Conservation (phyloP, 2,888 invertebrate species). For the Platynereis dumerilii region DNA sequence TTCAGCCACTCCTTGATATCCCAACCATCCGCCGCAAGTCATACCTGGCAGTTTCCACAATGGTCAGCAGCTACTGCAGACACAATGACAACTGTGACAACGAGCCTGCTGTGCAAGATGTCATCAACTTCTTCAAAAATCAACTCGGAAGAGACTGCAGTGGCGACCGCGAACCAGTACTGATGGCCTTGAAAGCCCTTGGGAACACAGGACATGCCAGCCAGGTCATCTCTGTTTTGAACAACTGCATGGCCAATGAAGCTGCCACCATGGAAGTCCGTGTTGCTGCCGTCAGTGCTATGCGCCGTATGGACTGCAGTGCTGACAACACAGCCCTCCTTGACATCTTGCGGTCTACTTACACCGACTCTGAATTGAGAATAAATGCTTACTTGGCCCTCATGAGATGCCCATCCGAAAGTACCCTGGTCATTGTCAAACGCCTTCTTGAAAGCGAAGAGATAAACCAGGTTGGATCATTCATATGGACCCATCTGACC, state of each 20-base stretch:
- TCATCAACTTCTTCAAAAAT: constrained; percentile 31
- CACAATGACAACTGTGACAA: constrained; percentile 60
- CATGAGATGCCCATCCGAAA: constrained; percentile 86
- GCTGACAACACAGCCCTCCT: constrained; percentile 33
- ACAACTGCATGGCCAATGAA: constrained; percentile 62
- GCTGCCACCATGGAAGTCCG: constrained; percentile 75
- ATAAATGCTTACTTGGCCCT: constrained; percentile 86
- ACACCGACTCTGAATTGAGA: constrained; percentile 81
- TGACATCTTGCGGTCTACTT: constrained; percentile 72
- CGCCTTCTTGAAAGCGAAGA: constrained; percentile 44
- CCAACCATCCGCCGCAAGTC: constrained; percentile 68
- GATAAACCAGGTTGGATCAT: constrained; percentile 77
- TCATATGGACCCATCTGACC: constrained; percentile 92
- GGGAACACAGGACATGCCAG: constrained; percentile 83
- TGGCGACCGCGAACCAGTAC: constrained; percentile 23
- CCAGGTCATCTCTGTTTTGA: constrained; percentile 43
- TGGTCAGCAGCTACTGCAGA: constrained; percentile 76
- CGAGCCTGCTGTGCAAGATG: background rate
- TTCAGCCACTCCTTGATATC: constrained; percentile 34
- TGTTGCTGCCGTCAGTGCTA: constrained; percentile 80
- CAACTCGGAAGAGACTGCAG: constrained; percentile 30
- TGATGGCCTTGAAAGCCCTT: constrained; percentile 72
- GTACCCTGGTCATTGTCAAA: constrained; percentile 44
- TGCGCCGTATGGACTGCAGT: constrained; percentile 75
- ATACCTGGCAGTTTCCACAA: constrained; percentile 73